phyloP scores from a whole-genome alignment of 1,140 invertebrate species.

The Brevipalpus yothersi region DNA sequence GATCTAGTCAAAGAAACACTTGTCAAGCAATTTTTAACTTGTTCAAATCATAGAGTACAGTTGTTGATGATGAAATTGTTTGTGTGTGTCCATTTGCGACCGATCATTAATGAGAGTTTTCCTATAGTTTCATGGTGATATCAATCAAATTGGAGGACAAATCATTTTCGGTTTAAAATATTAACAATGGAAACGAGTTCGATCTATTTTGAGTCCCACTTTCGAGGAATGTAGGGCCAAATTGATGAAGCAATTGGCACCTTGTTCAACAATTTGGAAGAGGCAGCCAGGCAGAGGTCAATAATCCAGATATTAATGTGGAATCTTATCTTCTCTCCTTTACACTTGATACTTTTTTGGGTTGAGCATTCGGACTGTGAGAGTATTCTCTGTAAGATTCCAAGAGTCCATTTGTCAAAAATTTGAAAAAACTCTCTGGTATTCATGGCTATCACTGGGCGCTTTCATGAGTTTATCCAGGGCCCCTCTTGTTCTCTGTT shows the following conservation, averaged over 20 bases:
- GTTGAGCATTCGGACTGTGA: slow-evolving; percentile 29
- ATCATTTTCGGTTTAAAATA: slow-evolving; percentile 2
- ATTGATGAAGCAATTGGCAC: slow-evolving; percentile 9
- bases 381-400: slow-evolving; percentile 27
- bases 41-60: slow-evolving; percentile 8
- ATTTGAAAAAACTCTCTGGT: slow-evolving; percentile 12
- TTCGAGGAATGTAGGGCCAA: slow-evolving; percentile 15
- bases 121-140: neutral
- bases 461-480: neutral
- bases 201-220: slow-evolving; percentile 13
- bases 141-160: neutral
- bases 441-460: neutral
- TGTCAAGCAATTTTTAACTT: slow-evolving; percentile 16
- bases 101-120: neutral
- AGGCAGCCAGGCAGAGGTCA: neutral
- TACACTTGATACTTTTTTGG: slow-evolving; percentile 32
- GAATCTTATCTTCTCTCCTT: slow-evolving; percentile 16
- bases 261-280: neutral
- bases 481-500: slow-evolving; percentile 3
- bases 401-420: slow-evolving; percentile 17
- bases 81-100: neutral
- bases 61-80: neutral
- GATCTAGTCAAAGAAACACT: slow-evolving; percentile 15
- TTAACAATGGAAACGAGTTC: slow-evolving; percentile 16
- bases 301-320: slow-evolving; percentile 1